Evolutionary conservation across 2,797 vertebrate genomes (phyloP), one percentile per base, ranked within the genome.

Genomic region (Sarcoramphus papa): DNA sequence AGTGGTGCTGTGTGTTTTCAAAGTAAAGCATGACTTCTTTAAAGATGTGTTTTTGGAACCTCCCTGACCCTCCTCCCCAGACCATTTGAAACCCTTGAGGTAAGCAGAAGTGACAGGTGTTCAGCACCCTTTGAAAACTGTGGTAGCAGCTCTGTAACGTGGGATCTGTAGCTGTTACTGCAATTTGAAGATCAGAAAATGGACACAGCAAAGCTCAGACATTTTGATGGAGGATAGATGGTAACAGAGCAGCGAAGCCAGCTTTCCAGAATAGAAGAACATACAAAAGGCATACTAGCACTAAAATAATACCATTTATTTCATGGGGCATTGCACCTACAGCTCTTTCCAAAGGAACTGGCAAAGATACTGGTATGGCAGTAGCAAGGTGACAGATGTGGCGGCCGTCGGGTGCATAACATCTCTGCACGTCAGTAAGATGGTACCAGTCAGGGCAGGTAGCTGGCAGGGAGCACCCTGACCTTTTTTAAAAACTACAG

Each of bases 351-450:
- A 30, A 77, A 94, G 27, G 48, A 76, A 67, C 0, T 69, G 50
- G 24, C 1, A 14, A 53, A 40, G 37, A 12, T 81, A 25, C 31
- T 43, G 24, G 37, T 56, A 12, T 48, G 80, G 59, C 64, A 76
- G n/a, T 37, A 80, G 68, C 59, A 51, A 54, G 15, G 41, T 77
- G 64, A 35, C 45, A 85, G 45, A 14, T 57, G 59, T 40, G 33
- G 41, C 70, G 70, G 47, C 43, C 5, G 0, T 40, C 1, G 5
- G 12, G 11, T 45, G 16, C 8, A 0, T 59, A 37, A 27, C 19
- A 57, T 68, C 45, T 63, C 45, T 30, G 23, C 16, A 10, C 2
- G 1, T 40, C 54, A 51, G 18, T 57, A 24, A 43, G n/a, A n/a
- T 4, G 0, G 59, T 33, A 28, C 47, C 1, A 11, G 9, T 57